A percentile compares a stretch with the other conserved stretches of the same genome.
Evolutionary conservation across 2,113 vertebrate species (phyloP).

Genomic region (Otus sunia): DNA sequence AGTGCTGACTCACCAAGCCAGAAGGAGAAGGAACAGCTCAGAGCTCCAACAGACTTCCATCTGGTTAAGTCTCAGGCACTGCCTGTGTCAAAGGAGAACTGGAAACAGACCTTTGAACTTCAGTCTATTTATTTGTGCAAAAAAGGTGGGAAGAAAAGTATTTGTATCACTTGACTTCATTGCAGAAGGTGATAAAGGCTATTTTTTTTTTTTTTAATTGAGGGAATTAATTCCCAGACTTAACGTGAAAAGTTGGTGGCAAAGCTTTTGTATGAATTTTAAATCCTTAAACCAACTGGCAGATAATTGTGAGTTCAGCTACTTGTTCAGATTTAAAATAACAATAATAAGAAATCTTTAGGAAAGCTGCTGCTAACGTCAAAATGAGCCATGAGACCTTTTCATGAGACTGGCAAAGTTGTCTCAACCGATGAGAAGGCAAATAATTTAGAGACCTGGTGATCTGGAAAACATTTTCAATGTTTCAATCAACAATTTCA

Average conservation of each 20-base stretch:
- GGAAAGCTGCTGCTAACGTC: background rate
- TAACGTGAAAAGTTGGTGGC: background rate
- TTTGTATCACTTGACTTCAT: background rate
- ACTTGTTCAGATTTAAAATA: background rate
- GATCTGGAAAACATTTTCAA: background rate
- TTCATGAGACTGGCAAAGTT: background rate
- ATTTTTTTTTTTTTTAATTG: background rate
- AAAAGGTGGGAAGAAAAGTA: background rate
- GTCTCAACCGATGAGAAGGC: background rate
- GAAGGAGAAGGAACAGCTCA: background rate
- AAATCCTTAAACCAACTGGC: background rate
- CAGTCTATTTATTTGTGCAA: background rate
- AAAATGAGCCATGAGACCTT: background rate
- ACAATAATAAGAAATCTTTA: background rate
- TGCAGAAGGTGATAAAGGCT: background rate
- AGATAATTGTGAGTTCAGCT: background rate
- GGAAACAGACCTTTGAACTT: background rate
- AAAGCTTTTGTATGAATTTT: background rate
- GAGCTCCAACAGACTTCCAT: background rate
- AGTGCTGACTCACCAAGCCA: background rate
- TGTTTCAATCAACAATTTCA: background rate
- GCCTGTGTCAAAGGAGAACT: background rate
- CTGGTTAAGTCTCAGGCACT: background rate
- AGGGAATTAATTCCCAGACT: background rate
- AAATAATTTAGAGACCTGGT: background rate